A percentile compares a stretch with the other conserved stretches of the same genome.
These are phyloP conservation scores for Callocephalon fimbriatum DNA, from an alignment of 2,113 vertebrate species.

Conservation along the genomic window DNA sequence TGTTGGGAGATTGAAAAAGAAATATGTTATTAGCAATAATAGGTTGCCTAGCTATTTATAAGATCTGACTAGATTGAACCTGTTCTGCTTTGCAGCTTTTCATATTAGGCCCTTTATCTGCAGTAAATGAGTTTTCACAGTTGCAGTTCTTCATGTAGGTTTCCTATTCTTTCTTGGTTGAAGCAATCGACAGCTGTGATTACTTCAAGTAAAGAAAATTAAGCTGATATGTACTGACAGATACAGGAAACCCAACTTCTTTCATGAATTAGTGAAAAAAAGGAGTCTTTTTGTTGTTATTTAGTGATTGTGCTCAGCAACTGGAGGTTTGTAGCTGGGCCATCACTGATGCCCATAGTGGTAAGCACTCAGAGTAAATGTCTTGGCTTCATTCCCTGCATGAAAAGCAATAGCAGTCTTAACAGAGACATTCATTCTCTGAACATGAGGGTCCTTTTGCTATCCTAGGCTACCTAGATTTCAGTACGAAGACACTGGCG, in stretches of 20 bases:
- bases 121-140: constrained; percentile 32
- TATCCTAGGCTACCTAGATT: not conserved
- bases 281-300: not conserved
- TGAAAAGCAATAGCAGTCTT: not conserved
- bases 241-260: not conserved
- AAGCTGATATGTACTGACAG: not conserved
- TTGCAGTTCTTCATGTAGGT: constrained; percentile 4
- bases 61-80: not conserved
- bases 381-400: not conserved
- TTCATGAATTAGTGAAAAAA: not conserved
- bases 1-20: not conserved
- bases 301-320: not conserved
- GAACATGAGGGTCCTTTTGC: not conserved
- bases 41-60: not conserved
- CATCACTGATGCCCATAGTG: not conserved
- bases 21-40: not conserved
- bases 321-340: not conserved
- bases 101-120: constrained; percentile 1
- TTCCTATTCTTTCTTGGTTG: constrained; percentile 34
- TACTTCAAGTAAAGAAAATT: constrained; percentile 37
- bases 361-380: not conserved
- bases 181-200: constrained; percentile 49
- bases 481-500: not conserved
- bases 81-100: constrained; percentile 14
- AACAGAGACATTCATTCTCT: not conserved